A percentile compares a stretch with the other conserved stretches of the same genome.
These are phyloP conservation scores for Euplagia quadripunctaria DNA, from an alignment of 2,888 invertebrate genomes.

Conservation along the genomic window DNA sequence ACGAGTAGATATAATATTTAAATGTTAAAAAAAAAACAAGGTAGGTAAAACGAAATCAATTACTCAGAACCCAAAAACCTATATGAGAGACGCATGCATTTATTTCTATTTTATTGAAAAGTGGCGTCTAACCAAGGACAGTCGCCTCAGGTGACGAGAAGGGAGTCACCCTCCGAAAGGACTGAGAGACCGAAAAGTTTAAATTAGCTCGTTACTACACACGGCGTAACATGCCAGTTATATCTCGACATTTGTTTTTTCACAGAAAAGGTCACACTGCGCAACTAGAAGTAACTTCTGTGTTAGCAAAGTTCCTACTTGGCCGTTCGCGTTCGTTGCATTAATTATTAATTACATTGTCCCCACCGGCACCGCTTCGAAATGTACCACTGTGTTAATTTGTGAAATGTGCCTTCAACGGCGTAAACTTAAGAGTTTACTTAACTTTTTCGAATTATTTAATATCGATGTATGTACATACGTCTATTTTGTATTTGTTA, in stretches of 20 bases:
- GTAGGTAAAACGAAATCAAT: slow-evolving; percentile 35
- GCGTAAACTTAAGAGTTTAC: slow-evolving; percentile 37
- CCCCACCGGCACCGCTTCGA: slow-evolving; percentile 46
- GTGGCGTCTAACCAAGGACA: slow-evolving; percentile 70
- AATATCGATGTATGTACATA: slow-evolving; percentile 46
- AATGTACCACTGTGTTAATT: slow-evolving; percentile 62
- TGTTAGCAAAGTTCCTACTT: slow-evolving; percentile 72
- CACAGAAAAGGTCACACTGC: slow-evolving; percentile 77
- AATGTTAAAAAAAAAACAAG: slow-evolving; percentile 27
- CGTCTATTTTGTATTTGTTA: slow-evolving; percentile 51
- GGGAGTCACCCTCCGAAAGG: slow-evolving; percentile 74
- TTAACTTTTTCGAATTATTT: slow-evolving; percentile 27
- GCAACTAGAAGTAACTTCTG: slow-evolving; percentile 68
- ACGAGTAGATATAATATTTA: neutral
- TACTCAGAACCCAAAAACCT: slow-evolving; percentile 42
- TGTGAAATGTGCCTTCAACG: slow-evolving; percentile 50
- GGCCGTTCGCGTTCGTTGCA: slow-evolving; percentile 67
- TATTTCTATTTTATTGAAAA: slow-evolving; percentile 76
- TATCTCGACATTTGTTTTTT: slow-evolving; percentile 82
- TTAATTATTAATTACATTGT: slow-evolving; percentile 79
- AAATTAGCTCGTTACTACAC: slow-evolving; percentile 87
- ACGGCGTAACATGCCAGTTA: slow-evolving; percentile 77
- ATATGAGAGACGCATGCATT: slow-evolving; percentile 54
- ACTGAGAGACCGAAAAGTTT: slow-evolving; percentile 83
- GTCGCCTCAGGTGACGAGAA: slow-evolving; percentile 81